A percentile compares a stretch with the other conserved stretches of the same genome.
Evolutionary conservation across 2,888 invertebrate genomes (phyloP).

Genomic region (Phymatocera aterrima): DNA sequence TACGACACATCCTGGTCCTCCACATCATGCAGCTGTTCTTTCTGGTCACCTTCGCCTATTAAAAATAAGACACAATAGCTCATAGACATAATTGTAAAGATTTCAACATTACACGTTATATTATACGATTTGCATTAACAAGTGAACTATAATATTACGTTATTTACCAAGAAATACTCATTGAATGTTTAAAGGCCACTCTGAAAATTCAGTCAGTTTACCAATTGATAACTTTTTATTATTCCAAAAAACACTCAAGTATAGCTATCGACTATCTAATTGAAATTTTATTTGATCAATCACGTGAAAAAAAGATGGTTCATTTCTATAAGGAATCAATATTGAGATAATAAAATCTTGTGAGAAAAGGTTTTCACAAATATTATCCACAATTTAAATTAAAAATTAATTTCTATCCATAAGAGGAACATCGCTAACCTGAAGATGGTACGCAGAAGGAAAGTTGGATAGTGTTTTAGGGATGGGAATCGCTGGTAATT

Average conservation of each 20-base stretch:
- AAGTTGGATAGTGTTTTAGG: constrained; percentile 48
- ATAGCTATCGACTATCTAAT: too few species aligned
- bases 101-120: background rate
- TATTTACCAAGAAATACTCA: background rate
- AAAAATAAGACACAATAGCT: constrained; percentile 25
- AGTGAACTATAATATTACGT: constrained; percentile 8
- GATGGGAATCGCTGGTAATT: constrained; percentile 58
- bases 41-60: constrained; percentile 92
- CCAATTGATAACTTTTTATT: too few species aligned
- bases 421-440: constrained; percentile 39
- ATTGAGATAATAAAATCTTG: background rate
- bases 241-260: too few species aligned
- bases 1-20: constrained; percentile 98
- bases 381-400: background rate
- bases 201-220: background rate
- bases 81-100: background rate
- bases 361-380: background rate
- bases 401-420: background rate
- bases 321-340: too few species aligned
- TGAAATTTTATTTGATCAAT: too few species aligned
- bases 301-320: too few species aligned
- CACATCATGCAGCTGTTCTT: constrained; percentile 93
- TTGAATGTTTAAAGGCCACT: background rate
- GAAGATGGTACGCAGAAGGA: constrained; percentile 36
- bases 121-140: background rate